Percentiles rank a stretch among this genome's conserved stretches.
Conservation (phyloP, 2,888 invertebrate genomes). For the Cerastis rubricosa region DNA sequence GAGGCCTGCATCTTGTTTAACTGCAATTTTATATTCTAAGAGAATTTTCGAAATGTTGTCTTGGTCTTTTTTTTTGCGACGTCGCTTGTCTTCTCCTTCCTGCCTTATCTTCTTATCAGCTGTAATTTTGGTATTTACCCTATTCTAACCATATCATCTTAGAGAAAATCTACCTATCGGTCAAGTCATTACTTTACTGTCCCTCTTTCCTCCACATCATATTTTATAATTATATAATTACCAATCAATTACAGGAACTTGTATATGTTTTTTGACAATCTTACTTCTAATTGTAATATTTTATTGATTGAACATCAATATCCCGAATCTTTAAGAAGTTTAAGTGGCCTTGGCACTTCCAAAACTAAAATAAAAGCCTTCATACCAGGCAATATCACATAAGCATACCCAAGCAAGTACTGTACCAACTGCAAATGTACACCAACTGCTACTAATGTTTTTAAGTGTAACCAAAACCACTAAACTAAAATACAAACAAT, state of each 20-base stretch:
- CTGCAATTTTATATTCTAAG: neutral
- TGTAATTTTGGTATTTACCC: neutral
- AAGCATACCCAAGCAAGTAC: neutral
- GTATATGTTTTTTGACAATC: neutral
- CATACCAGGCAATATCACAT: neutral
- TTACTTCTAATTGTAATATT: neutral
- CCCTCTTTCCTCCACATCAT: neutral
- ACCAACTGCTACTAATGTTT: conserved; percentile 49
- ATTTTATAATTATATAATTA: neutral
- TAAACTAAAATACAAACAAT: conserved; percentile 54
- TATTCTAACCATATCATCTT: neutral
- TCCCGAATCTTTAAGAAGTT: neutral
- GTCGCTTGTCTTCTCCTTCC: neutral
- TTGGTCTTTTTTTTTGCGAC: neutral
- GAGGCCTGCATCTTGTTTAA: neutral
- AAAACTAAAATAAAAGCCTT: conserved; percentile 12
- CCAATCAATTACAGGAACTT: neutral
- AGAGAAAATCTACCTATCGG: neutral
- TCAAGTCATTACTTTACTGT: neutral
- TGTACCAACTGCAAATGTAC: neutral
- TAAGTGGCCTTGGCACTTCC: fast-evolving
- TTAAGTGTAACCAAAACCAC: conserved; percentile 51
- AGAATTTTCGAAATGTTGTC: neutral
- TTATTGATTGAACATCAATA: neutral
- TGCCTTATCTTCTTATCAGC: neutral